Evolutionary conservation across 2,888 invertebrate species (phyloP).

Genomic region (Hydropsyche betteni): DNA sequence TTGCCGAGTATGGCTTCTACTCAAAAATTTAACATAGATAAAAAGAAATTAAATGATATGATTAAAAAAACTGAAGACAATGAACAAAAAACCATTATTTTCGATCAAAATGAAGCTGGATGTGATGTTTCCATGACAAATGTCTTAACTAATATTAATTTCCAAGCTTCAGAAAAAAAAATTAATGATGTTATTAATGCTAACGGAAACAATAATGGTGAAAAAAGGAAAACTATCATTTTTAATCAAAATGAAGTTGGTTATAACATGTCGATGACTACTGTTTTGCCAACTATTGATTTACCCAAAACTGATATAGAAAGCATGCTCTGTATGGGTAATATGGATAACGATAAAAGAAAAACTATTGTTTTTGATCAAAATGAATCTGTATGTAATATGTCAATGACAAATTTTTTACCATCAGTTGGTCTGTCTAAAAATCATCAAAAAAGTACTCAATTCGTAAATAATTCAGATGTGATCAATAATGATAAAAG

Average conservation of each 20-base stretch:
- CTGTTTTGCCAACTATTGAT: background rate
- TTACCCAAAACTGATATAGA: background rate
- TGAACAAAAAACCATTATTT: slow-evolving; percentile 12
- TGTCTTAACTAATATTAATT: slow-evolving; percentile 1
- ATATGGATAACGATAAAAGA: slow-evolving; percentile 10
- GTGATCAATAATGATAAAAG: too few relatives aligned
- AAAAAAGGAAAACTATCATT: slow-evolving; percentile 32
- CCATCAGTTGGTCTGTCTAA: background rate
- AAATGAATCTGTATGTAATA: slow-evolving; percentile 37
- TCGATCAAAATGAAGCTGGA: slow-evolving; percentile 17
- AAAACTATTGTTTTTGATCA: slow-evolving; percentile 40
- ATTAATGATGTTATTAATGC: background rate
- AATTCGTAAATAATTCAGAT: background rate
- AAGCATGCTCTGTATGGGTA: background rate
- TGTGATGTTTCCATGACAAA: slow-evolving; percentile 16
- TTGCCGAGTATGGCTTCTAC: background rate
- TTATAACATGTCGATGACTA: slow-evolving; percentile 43
- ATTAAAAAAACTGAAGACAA: background rate
- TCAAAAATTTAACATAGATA: background rate
- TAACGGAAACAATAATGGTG: background rate
- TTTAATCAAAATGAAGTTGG: slow-evolving; percentile 33
- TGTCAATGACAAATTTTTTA: slow-evolving; percentile 40
- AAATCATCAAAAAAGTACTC: background rate
- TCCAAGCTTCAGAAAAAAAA: background rate
- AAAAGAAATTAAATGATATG: background rate